These are phyloP conservation scores for Nannoperca australis DNA, from an alignment of 2,797 vertebrate genomes.

Conservation along the genomic window DNA sequence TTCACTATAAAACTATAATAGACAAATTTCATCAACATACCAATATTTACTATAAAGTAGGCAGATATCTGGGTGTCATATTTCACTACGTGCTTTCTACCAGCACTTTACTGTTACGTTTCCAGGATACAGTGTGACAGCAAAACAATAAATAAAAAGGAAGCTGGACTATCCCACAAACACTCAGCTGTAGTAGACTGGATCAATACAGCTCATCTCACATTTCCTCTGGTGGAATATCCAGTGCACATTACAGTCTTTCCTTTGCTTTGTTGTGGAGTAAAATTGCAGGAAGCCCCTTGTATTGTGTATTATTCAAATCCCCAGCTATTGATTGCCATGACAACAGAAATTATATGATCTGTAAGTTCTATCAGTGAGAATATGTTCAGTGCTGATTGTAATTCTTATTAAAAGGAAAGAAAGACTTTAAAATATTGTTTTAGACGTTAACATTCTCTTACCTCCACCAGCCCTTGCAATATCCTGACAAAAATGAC, in stretches of 20 bases:
- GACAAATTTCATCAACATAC: not conserved
- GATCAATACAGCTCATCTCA: constrained; percentile 70
- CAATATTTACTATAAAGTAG: constrained; percentile 4
- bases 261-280: constrained; percentile 16
- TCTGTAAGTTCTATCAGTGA: not conserved
- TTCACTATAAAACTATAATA: not conserved
- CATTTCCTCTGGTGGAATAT: constrained; percentile 57
- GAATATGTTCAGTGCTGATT: not conserved
- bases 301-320: not conserved
- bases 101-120: constrained; percentile 34
- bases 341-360: not conserved
- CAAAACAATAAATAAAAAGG: constrained; percentile 4
- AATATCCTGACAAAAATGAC: constrained; percentile 97
- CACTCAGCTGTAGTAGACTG: constrained; percentile 46
- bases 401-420: not conserved
- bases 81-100: constrained; percentile 34
- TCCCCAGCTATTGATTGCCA: not conserved
- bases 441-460: constrained; percentile 25
- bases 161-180: constrained; percentile 48
- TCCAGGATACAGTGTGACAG: constrained; percentile 43
- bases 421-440: not conserved
- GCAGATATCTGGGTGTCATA: constrained; percentile 8
- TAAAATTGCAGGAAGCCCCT: constrained; percentile 13
- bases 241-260: constrained; percentile 10
- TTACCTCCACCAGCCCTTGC: constrained; percentile 97